A percentile compares a stretch with the other conserved stretches of the same genome.
Evolutionary conservation across 1,140 invertebrate species (phyloP).

Genomic region (Drosophila sp.): DNA sequence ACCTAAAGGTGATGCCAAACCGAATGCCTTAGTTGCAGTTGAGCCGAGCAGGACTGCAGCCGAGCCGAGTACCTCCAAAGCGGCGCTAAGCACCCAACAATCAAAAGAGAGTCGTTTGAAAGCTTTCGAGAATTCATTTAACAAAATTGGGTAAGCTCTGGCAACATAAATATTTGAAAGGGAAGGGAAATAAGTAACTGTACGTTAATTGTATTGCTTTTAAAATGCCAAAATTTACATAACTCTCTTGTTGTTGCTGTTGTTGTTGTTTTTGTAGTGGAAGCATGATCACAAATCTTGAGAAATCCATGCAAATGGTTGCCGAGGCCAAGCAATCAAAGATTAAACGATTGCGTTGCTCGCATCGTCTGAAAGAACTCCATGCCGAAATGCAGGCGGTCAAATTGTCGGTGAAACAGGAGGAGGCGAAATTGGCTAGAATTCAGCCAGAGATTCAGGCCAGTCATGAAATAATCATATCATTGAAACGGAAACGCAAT

Average conservation of each 20-base stretch:
- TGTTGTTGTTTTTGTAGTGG: constrained; percentile 31
- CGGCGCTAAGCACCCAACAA: constrained; percentile 7
- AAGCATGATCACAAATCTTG: constrained; percentile 65
- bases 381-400: constrained; percentile 64
- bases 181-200: no score
- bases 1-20: background rate
- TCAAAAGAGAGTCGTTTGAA: constrained; percentile 56
- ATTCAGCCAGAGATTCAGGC: constrained; percentile 73
- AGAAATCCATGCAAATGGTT: constrained; percentile 69
- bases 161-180: background rate
- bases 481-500: constrained; percentile 67
- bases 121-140: constrained; percentile 69
- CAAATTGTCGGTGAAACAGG: constrained; percentile 49
- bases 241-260: no score
- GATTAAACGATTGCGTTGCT: constrained; percentile 53
- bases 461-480: constrained; percentile 72
- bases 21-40: constrained; percentile 4
- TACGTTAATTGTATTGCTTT: no score
- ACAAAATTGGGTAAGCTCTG: constrained; percentile 64
- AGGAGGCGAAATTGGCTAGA: constrained; percentile 63
- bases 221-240: no score
- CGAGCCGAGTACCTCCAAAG: constrained; percentile 18
- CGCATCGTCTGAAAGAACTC: constrained; percentile 62
- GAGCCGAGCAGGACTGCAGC: background rate
- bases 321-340: constrained; percentile 66